phyloP scores from a whole-genome alignment of 53 echinoderm and acorn worm species.

The Zoroaster sp. region DNA sequence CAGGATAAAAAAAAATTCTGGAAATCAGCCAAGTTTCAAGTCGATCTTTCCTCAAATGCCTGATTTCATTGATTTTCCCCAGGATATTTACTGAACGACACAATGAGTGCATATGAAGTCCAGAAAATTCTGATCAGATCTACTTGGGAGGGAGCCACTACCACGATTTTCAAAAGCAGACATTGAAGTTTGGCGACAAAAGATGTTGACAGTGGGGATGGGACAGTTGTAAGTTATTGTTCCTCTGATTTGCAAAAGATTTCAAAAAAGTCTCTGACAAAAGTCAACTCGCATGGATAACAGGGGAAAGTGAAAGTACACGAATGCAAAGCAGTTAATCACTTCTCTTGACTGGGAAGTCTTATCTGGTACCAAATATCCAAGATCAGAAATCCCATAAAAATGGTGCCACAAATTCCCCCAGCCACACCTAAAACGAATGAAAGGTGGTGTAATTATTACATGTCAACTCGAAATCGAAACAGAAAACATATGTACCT shows the following conservation, averaged over 20 bases:
- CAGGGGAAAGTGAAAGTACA: background rate
- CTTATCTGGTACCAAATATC: background rate
- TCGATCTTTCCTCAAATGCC: slow-evolving; percentile 57
- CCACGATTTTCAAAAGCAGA: slow-evolving; percentile 49
- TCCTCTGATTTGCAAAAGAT: background rate
- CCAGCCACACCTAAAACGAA: background rate
- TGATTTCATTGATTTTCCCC: slow-evolving; percentile 31
- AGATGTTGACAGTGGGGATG: background rate
- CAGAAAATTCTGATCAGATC: slow-evolving; percentile 68
- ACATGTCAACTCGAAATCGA: background rate
- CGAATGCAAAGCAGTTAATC: background rate
- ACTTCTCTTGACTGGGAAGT: background rate
- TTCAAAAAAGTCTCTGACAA: background rate
- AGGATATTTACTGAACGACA: background rate
- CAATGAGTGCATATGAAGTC: slow-evolving; percentile 67
- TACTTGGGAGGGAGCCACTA: slow-evolving; percentile 34
- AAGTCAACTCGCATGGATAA: background rate
- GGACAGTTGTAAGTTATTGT: background rate
- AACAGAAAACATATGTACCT: background rate
- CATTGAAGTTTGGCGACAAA: slow-evolving; percentile 58
- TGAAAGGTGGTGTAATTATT: background rate
- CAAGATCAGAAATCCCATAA: background rate
- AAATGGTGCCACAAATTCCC: background rate
- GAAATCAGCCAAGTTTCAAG: slow-evolving; percentile 38
- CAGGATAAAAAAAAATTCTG: background rate